These are phyloP conservation scores for Lymantria monacha DNA, from an alignment of 2,888 invertebrate genomes.

Conservation along the genomic window DNA sequence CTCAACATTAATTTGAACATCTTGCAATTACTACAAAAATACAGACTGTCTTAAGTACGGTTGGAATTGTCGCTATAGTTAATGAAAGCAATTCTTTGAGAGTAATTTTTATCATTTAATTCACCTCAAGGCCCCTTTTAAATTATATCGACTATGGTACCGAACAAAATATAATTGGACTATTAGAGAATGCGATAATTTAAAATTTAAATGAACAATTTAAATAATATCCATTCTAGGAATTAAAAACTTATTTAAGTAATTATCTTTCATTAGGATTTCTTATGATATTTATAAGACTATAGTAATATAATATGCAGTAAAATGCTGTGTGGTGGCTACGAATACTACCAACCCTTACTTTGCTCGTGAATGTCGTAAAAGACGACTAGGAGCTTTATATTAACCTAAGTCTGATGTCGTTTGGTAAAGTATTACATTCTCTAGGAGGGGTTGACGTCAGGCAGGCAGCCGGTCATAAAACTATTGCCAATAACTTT, in stretches of 20 bases:
- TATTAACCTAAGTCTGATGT: no score
- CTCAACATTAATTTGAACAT: not conserved
- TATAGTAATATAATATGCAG: no score
- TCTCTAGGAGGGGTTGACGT: no score
- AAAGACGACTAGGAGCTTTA: no score
- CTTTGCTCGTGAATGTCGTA: no score
- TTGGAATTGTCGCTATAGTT: conserved; percentile 12
- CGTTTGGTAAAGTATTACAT: no score
- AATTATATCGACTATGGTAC: conserved; percentile 5
- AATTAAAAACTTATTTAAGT: not conserved
- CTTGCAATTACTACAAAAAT: not conserved
- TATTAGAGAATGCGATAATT: not conserved
- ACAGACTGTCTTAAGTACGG: conserved; percentile 6
- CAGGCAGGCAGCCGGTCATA: no score
- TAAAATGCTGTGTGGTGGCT: no score
- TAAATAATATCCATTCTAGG: not conserved
- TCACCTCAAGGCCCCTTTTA: conserved; percentile 12
- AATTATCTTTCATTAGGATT: not conserved
- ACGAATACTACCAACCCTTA: no score
- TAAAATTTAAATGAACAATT: not conserved
- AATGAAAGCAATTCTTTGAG: conserved; percentile 22
- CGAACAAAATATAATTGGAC: conserved; percentile 10
- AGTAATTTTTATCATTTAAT: conserved; percentile 11
- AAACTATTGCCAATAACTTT: no score
- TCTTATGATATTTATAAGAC: not conserved